Conservation (phyloP, 2,888 invertebrate species). For the Saturnia japonica region DNA sequence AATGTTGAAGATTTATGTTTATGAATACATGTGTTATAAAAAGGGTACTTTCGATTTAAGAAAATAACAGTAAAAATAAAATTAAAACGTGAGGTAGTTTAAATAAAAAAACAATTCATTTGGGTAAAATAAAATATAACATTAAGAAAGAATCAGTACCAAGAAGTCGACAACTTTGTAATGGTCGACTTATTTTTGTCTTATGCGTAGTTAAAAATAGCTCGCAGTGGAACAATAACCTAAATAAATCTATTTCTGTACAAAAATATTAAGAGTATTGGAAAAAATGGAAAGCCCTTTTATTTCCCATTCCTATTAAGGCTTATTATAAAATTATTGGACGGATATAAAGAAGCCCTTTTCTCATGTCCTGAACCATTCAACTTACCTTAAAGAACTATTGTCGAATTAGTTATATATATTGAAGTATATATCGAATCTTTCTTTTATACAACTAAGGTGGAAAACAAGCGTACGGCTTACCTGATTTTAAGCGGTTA, state of each 20-base stretch:
- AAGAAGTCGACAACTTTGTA: conserved; percentile 10
- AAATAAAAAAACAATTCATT: conserved; percentile 27
- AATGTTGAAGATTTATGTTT: not conserved
- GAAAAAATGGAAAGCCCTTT: conserved; percentile 9
- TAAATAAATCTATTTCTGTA: conserved; percentile 21
- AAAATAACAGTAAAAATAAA: conserved; percentile 36
- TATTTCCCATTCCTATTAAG: not conserved
- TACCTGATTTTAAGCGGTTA: no score
- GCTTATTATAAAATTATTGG: not conserved
- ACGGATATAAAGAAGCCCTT: not conserved
- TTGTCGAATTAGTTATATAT: no score
- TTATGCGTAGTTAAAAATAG: conserved; percentile 32
- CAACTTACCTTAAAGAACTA: not conserved
- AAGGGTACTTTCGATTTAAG: conserved; percentile 22
- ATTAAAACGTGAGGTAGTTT: conserved; percentile 63
- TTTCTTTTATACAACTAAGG: no score
- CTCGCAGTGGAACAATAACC: conserved; percentile 45
- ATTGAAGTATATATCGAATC: no score
- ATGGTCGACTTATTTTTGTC: not conserved
- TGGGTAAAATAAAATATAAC: not conserved
- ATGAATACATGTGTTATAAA: not conserved
- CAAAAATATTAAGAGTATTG: conserved; percentile 15
- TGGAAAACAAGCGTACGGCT: no score
- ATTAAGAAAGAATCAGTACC: conserved; percentile 19
- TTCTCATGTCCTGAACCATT: no score